Evolutionary conservation across 1,140 invertebrate genomes (phyloP), one percentile per base, ranked within the genome.

Genomic region (Lithobius niger): DNA sequence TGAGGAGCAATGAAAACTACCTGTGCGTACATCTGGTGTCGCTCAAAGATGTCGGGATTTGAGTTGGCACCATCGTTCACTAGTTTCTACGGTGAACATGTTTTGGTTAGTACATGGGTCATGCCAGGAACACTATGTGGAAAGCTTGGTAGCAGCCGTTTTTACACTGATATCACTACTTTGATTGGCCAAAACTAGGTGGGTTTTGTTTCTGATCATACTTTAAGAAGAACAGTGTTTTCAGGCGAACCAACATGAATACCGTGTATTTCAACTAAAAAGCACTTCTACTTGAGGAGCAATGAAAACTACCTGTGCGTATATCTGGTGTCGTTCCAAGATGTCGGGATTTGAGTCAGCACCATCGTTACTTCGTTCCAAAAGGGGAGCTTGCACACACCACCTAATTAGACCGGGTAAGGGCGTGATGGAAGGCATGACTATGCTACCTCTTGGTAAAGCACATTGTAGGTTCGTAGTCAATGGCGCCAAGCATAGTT

Each of bases 341-440:
- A 21, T 25, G 16, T 13, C 19, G 16, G 6, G 4, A 21, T 42
- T 44, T n/a, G n/a, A n/a, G n/a, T n/a, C n/a, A n/a, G n/a, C n/a
- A n/a, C n/a, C n/a, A 15, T n/a, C 31, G 19, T 40, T 21, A 22
- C 19, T 42, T 44, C 22, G 74, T 2, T 31, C 13, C 15, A 28
- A n/a, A 4, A 83, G 61, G 1, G 82, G 80, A 15, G 81, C 77
- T 49, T 83, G 66, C 3, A 82, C 72, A 65, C 78, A 80, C 82
- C 82, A 84, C 43, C 77, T 76, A 52, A 87, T 77, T 2, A 88
- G 71, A 1, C 84, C 86, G 16, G 83, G 80, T 43, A 87, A 76
- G 0, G 86, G 84, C n/a, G 84, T 84, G 1, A 85, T 79, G 1
- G 83, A 81, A 16, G 84, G 80, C 84, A 88, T 88, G 0, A 84